Percentiles rank a stretch among this genome's conserved stretches.
phyloP scores from a whole-genome alignment of 2,113 vertebrate genomes.

The Cardinalis cardinalis region DNA sequence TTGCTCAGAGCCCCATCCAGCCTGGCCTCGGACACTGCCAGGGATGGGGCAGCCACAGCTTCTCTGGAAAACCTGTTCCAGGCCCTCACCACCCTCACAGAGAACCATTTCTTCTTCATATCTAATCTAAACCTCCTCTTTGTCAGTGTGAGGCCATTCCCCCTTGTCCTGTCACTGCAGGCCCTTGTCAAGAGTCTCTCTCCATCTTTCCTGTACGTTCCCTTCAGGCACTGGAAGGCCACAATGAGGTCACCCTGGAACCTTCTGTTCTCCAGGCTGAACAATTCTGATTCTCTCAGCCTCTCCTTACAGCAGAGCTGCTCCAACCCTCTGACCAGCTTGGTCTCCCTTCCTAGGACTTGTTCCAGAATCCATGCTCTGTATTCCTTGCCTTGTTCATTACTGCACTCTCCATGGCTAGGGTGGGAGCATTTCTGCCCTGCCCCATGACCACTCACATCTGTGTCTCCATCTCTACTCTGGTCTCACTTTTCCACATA shows the following conservation, averaged over 20 bases:
- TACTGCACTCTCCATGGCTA: background rate
- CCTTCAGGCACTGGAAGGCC: rapidly evolving
- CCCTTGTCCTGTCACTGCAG: background rate
- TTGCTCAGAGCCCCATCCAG: background rate
- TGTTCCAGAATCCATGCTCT: background rate
- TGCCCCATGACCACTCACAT: background rate
- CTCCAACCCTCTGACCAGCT: background rate
- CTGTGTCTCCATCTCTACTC: background rate
- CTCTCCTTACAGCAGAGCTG: background rate
- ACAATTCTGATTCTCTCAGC: background rate
- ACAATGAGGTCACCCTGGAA: rapidly evolving
- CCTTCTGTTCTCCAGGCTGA: background rate
- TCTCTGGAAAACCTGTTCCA: background rate
- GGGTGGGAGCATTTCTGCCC: background rate
- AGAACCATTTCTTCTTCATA: rapidly evolving
- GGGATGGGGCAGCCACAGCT: background rate
- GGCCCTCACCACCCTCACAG: rapidly evolving
- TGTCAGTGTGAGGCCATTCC: background rate
- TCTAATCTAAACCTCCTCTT: rapidly evolving
- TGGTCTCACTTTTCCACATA: background rate
- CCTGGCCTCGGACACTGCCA: background rate
- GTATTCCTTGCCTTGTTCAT: background rate
- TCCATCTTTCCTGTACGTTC: too few relatives aligned
- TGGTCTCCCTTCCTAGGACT: background rate
- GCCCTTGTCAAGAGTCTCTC: background rate